These are phyloP conservation scores for Pangasianodon hypophthalmus DNA, from an alignment of 2,113 vertebrate species.

Conservation along the genomic window DNA sequence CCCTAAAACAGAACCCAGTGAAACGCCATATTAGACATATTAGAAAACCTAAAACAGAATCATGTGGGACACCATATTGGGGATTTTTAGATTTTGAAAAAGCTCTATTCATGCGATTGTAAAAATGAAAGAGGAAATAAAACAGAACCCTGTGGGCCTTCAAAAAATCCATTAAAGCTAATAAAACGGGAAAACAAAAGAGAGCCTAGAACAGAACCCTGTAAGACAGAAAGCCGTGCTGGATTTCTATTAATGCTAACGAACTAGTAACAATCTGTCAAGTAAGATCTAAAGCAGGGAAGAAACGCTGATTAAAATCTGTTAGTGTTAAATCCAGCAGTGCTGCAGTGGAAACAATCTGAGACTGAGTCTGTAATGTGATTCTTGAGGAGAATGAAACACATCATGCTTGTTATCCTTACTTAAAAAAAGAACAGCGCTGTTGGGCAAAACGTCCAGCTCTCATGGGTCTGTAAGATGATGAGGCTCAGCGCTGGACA, in stretches of 20 bases:
- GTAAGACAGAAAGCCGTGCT: background rate
- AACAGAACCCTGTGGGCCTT: background rate
- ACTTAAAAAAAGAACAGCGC: background rate
- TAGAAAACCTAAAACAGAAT: background rate
- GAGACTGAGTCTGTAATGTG: background rate
- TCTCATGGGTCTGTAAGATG: background rate
- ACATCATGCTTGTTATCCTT: background rate
- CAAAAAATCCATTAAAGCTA: background rate
- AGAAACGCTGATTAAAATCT: background rate
- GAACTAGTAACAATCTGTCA: background rate
- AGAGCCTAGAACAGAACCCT: background rate
- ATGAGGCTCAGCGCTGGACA: background rate
- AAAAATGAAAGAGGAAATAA: background rate
- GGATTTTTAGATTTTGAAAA: background rate
- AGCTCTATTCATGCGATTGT: background rate
- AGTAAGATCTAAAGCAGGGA: background rate
- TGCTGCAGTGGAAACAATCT: background rate
- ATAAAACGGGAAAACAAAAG: background rate
- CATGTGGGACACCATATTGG: background rate
- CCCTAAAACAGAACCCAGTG: background rate
- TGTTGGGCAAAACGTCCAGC: conserved; percentile 5
- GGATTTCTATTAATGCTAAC: background rate
- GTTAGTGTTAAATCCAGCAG: background rate
- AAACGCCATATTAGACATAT: background rate
- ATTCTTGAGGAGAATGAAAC: background rate